These are phyloP conservation scores for Callospermophilus lateralis DNA, from an alignment of 2,113 vertebrate genomes.

Conservation along the genomic window DNA sequence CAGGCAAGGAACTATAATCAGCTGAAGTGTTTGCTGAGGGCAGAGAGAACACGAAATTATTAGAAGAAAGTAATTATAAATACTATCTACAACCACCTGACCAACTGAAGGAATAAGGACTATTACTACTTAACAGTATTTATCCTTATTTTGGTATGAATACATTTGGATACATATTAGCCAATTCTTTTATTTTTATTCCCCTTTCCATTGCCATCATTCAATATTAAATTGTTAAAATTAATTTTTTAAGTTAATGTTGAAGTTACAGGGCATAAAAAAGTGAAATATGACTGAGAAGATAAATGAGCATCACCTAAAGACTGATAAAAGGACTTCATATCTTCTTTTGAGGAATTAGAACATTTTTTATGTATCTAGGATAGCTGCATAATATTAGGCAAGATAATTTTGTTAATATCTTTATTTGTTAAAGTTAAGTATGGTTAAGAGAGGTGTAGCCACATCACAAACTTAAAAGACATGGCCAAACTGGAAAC, in stretches of 20 bases:
- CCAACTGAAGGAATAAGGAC: background rate
- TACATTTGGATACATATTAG: background rate
- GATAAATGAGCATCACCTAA: background rate
- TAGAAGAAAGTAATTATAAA: background rate
- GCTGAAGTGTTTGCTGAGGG: background rate
- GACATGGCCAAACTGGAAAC: background rate
- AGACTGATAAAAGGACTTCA: background rate
- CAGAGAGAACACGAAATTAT: background rate
- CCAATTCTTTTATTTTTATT: background rate
- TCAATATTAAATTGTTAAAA: background rate
- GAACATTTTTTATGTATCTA: background rate
- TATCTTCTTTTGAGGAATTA: background rate
- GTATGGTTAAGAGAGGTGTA: background rate
- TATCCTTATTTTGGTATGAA: slow-evolving; percentile 30
- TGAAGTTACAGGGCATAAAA: background rate
- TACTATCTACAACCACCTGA: background rate
- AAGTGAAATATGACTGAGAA: background rate
- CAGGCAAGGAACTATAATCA: background rate
- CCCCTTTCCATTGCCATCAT: background rate
- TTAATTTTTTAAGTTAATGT: background rate
- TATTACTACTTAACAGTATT: background rate
- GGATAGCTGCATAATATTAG: background rate
- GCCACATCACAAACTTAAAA: background rate
- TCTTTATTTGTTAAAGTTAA: slow-evolving; percentile 1
- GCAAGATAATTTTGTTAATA: slow-evolving; percentile 10